A percentile compares a stretch with the other conserved stretches of the same genome.
Evolutionary conservation across 2,797 vertebrate species (phyloP).

Genomic region (Diglossa cyanea): DNA sequence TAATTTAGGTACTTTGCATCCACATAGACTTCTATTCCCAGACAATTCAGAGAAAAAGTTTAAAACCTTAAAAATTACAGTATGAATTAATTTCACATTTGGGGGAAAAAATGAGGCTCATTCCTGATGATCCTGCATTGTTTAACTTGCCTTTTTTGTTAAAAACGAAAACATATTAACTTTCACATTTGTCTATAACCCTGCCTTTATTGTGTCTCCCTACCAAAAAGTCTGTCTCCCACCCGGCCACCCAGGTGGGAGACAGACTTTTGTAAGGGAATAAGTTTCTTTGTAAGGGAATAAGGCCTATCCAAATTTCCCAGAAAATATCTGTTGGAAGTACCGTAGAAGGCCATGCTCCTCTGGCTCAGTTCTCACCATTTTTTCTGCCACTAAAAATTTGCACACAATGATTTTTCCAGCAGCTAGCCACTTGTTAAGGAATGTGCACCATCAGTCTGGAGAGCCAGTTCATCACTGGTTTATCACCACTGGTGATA

Average conservation of each 20-base stretch:
- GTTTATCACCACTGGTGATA: not conserved
- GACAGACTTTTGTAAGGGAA: too few species aligned
- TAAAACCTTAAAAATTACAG: not conserved
- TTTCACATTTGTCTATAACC: not conserved
- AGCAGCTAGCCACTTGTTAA: not conserved
- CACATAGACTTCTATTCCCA: not conserved
- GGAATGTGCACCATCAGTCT: not conserved
- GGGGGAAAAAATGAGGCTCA: fast-evolving
- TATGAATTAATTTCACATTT: not conserved
- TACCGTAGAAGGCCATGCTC: not conserved
- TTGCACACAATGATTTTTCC: not conserved
- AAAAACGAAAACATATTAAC: not conserved
- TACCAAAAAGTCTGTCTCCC: not conserved
- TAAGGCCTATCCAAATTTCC: not conserved
- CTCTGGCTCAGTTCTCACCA: not conserved
- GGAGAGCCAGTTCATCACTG: not conserved
- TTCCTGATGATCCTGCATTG: not conserved
- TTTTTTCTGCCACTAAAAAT: not conserved
- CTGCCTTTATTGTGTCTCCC: not conserved
- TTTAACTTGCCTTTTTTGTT: not conserved
- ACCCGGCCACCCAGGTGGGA: not conserved
- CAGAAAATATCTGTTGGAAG: not conserved
- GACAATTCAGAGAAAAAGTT: not conserved
- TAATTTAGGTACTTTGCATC: not conserved
- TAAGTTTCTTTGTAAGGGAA: not conserved